Base-by-base conservation (phyloP, 1,140 invertebrate species). In the Medauroidea extradentata region DNA sequence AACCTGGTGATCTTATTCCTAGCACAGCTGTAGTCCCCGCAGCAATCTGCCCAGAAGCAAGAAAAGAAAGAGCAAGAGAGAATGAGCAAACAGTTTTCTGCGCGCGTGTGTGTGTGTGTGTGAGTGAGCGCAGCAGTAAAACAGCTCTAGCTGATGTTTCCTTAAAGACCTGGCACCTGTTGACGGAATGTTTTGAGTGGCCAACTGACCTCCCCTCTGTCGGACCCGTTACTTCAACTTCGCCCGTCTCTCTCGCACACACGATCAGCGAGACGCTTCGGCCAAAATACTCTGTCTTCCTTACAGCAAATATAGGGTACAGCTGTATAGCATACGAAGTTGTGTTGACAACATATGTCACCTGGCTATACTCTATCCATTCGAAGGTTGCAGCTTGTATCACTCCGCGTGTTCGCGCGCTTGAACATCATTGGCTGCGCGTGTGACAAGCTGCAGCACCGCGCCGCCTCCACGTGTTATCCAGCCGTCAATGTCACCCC, bases 1-100 rank as follows among this genome's bases (percentile, higher is more conserved):
- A 11, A 34, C 29, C 29, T 34, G 29, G 11, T 34, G 11, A 34
- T 34, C 29, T 34, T 4, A 34, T 34, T 34, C 29, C 29, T 34
- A 11, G 5, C 11, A 11, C 29, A 34, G 29, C 29, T 34, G 73
- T 73, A 59, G 70, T 63, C 67, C 69, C 67, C 69, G 69, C 63
- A 66, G 60, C 62, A 57, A 63, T 64, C 61, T 52, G 58, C 59
- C 63, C 51, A 59, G 49, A 7, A 24, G 43, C 25, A 27, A 46
- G 14, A 34, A 18, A 38, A 16, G 52, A 19, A n/a, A 14, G 18
- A 24, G 27, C 4, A 57, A 14, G 24, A 18, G 54, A 24, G 19
- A 58, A 44, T 25, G 23, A 21, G 13, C 39, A 19, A 14, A 27
- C 42, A 16, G 27, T n/a, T 25, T 49, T 25, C 29, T 60, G 43